Conservation (phyloP, 1,140 invertebrate genomes). For the Prorops nasuta region DNA sequence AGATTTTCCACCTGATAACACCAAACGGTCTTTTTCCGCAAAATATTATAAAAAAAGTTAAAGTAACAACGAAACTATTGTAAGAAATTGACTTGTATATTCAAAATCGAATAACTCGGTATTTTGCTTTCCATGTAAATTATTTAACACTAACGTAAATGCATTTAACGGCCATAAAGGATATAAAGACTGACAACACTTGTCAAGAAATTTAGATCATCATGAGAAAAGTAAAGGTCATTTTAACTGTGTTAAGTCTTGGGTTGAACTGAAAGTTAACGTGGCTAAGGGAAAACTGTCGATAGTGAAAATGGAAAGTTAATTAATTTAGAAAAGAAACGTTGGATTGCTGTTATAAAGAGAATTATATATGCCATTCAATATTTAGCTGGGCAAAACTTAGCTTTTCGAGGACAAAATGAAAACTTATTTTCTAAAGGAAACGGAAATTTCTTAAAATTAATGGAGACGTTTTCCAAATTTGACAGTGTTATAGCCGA, state of each 20-base stretch:
- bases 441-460: slow-evolving; percentile 12
- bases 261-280: background rate
- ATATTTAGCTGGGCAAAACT: slow-evolving; percentile 10
- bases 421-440: slow-evolving; percentile 5
- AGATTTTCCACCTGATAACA: background rate
- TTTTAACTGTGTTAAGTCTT: background rate
- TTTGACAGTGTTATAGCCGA: background rate
- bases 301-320: background rate
- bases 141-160: background rate
- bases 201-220: background rate
- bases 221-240: background rate
- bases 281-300: background rate
- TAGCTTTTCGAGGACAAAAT: slow-evolving; percentile 14
- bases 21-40: background rate
- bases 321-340: background rate
- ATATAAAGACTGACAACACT: background rate
- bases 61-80: background rate
- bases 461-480: background rate
- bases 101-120: background rate
- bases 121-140: background rate
- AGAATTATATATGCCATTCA: slow-evolving; percentile 9
- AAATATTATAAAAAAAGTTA: background rate
- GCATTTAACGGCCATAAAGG: background rate
- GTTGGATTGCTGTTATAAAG: background rate
- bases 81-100: background rate